These are phyloP conservation scores for Drosophila mettleri DNA, from an alignment of 2,888 invertebrate species.

Conservation along the genomic window DNA sequence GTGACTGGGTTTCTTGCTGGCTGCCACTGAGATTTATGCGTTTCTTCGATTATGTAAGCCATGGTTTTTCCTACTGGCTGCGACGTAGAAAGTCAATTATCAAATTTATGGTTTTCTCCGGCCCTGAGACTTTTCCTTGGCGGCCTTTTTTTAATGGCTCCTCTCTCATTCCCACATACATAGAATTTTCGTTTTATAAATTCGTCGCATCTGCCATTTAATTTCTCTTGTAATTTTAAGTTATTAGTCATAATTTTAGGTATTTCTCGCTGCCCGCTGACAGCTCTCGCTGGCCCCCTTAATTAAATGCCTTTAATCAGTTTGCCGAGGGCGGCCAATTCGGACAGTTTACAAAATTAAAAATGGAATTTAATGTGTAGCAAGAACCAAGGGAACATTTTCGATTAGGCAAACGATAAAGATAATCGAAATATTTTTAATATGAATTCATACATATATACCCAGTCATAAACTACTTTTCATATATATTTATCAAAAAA, in stretches of 20 bases:
- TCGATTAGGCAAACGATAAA: neutral
- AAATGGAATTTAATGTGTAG: constrained; percentile 19
- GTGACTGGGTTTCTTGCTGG: constrained; percentile 58
- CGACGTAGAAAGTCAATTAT: constrained; percentile 76
- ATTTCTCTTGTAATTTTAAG: constrained; percentile 76
- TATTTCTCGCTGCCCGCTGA: constrained; percentile 62
- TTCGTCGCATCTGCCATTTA: constrained; percentile 62
- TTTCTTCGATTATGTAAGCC: constrained; percentile 77
- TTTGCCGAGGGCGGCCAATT: constrained; percentile 3
- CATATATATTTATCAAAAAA: neutral
- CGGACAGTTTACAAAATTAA: constrained; percentile 4
- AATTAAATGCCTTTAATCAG: constrained; percentile 53
- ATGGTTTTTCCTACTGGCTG: constrained; percentile 47
- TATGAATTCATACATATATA: neutral
- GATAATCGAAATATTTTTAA: constrained; percentile 13
- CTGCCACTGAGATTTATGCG: constrained; percentile 67
- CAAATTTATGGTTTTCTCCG: constrained; percentile 76
- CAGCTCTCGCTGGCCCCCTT: constrained; percentile 48
- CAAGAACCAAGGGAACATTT: neutral
- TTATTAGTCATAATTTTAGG: constrained; percentile 80
- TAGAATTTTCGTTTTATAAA: constrained; percentile 26
- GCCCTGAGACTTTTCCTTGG: constrained; percentile 52
- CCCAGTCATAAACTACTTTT: neutral
- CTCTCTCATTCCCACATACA: constrained; percentile 54
- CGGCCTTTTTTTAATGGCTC: constrained; percentile 51